Conservation (phyloP, 1,140 invertebrate genomes). For the Nasonia longicornis region DNA sequence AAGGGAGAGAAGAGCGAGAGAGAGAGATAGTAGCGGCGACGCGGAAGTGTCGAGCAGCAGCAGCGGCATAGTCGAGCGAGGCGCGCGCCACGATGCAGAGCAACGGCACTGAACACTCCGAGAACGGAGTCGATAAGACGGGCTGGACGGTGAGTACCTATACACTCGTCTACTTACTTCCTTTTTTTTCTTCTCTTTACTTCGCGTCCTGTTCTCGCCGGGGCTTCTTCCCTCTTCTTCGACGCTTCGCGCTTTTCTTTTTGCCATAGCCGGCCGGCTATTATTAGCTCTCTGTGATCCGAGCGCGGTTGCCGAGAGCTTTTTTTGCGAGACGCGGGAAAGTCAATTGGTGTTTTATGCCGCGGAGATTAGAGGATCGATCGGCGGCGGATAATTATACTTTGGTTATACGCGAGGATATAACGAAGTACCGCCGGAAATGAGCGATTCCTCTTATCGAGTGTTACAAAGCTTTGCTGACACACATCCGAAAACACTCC, state of each 20-base stretch:
- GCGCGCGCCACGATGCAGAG: slow-evolving; percentile 60
- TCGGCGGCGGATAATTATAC: no score
- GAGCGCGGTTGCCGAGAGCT: background rate
- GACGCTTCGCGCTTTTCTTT: background rate
- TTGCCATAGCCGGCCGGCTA: background rate
- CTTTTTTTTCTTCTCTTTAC: background rate
- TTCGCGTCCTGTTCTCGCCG: background rate
- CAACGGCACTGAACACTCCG: slow-evolving; percentile 64
- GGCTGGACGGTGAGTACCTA: slow-evolving; percentile 62
- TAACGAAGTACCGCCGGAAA: no score
- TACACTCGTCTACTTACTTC: background rate
- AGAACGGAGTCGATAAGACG: slow-evolving; percentile 63
- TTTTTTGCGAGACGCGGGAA: background rate
- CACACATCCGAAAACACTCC: no score
- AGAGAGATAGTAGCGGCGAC: slow-evolving; percentile 4
- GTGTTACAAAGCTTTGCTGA: no score
- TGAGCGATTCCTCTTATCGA: no score
- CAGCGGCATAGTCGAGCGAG: slow-evolving; percentile 29
- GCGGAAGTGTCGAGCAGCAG: slow-evolving; percentile 14
- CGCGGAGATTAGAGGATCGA: no score
- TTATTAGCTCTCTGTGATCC: background rate
- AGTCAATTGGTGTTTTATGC: no score
- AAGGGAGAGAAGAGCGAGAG: slow-evolving; percentile 8
- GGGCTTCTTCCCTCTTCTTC: background rate
- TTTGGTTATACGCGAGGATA: no score